phyloP scores from a whole-genome alignment of 2,797 vertebrate genomes.

The Epinephelus malabaricus region DNA sequence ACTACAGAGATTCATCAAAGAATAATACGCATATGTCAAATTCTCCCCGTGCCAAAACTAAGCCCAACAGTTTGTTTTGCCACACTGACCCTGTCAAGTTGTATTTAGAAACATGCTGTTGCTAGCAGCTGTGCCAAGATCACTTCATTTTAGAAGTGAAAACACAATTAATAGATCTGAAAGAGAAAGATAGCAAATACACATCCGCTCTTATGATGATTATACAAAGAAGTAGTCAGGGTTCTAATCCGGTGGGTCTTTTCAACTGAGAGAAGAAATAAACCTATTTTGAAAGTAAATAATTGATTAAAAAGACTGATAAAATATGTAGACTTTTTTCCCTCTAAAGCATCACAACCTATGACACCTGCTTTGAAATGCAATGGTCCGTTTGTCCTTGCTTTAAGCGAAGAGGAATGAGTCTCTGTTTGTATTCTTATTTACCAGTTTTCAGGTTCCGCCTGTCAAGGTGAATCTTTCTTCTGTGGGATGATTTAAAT shows the following conservation, averaged over 20 bases:
- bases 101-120: conserved; percentile 72
- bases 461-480: conserved; percentile 86
- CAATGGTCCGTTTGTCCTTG: conserved; percentile 54
- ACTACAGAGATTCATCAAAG: conserved; percentile 70
- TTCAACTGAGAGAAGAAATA: conserved; percentile 11
- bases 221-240: conserved; percentile 34
- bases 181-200: conserved; percentile 43
- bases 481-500: conserved; percentile 81
- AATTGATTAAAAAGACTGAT: conserved; percentile 24
- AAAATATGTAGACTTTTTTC: conserved; percentile 19
- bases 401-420: conserved; percentile 56
- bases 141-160: conserved; percentile 61
- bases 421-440: conserved; percentile 78
- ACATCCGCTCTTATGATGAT: conserved; percentile 19
- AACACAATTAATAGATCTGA: conserved; percentile 70
- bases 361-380: conserved; percentile 51
- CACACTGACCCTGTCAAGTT: conserved; percentile 73
- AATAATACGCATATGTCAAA: conserved; percentile 69
- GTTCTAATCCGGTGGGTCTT: conserved; percentile 8
- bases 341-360: conserved; percentile 29
- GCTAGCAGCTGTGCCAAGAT: conserved; percentile 65
- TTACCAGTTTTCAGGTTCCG: conserved; percentile 78
- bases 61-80: conserved; percentile 72
- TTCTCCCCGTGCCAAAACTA: conserved; percentile 53
- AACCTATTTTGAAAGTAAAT: conserved; percentile 15